These are phyloP conservation scores for Apogon talboti DNA, from an alignment of 2,797 vertebrate species.

Conservation along the genomic window DNA sequence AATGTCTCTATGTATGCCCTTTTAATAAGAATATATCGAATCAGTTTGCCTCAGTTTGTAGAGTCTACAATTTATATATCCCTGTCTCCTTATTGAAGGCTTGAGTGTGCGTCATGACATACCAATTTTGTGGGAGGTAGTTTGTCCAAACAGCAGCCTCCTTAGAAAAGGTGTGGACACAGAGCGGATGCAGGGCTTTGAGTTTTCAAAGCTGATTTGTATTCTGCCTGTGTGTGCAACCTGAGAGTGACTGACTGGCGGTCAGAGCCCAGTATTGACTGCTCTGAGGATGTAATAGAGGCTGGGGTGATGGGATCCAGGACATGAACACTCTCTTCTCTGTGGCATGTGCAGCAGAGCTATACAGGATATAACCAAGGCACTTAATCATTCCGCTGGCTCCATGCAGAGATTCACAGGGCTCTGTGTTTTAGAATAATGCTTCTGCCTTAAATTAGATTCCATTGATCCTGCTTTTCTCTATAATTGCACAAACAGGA, in stretches of 20 bases:
- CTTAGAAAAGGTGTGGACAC: constrained; percentile 46
- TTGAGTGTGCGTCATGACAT: constrained; percentile 19
- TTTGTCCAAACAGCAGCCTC: constrained; percentile 32
- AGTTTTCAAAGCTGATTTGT: constrained; percentile 70
- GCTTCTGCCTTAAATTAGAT: constrained; percentile 78
- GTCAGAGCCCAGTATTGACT: constrained; percentile 80
- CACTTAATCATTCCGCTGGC: constrained; percentile 74
- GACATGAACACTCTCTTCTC: constrained; percentile 73
- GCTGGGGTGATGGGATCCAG: constrained; percentile 77
- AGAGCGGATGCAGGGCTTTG: constrained; percentile 52
- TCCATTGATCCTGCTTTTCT: constrained; percentile 75
- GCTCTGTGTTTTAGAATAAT: constrained; percentile 75
- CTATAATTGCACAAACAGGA: constrained; percentile 72
- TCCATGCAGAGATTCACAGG: constrained; percentile 64
- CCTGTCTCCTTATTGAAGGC: constrained; percentile 1
- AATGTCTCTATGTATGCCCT: too few species aligned
- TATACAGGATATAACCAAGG: constrained; percentile 67
- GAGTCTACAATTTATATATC: background rate
- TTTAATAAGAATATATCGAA: too few species aligned
- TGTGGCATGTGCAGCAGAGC: constrained; percentile 75
- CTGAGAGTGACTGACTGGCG: constrained; percentile 78
- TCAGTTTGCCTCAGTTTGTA: too few species aligned
- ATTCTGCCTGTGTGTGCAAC: constrained; percentile 72
- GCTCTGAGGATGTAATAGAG: constrained; percentile 80
- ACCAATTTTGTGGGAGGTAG: constrained; percentile 8